phyloP scores from a whole-genome alignment of 2,888 invertebrate genomes.

The Scaptomyza reducta region DNA sequence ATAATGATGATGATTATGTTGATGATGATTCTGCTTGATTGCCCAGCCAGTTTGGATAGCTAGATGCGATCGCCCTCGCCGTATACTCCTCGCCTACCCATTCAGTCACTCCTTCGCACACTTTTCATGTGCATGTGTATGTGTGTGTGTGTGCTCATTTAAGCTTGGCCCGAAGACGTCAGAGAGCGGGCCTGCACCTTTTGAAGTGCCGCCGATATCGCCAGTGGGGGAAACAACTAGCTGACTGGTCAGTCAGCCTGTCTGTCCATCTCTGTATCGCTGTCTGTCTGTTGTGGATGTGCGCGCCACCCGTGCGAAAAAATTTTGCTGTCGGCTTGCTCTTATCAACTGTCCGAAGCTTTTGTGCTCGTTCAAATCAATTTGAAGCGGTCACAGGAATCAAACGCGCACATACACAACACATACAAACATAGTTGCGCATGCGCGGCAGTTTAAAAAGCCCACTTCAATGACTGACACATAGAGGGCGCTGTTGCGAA shows the following conservation, averaged over 20 bases:
- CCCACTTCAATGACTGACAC: conserved; percentile 55
- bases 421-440: conserved; percentile 25
- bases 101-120: background rate
- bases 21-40: conserved; percentile 62
- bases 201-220: conserved; percentile 62
- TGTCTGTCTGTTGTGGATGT: conserved; percentile 29
- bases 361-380: conserved; percentile 72
- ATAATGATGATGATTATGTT: conserved; percentile 20
- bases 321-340: conserved; percentile 54
- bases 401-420: conserved; percentile 43
- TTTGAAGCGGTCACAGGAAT: conserved; percentile 60
- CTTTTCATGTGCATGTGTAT: background rate
- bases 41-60: background rate
- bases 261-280: conserved; percentile 8
- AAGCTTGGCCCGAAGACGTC: conserved; percentile 61
- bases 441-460: conserved; percentile 56
- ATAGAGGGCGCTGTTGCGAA: conserved; percentile 59
- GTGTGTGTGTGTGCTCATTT: conserved; percentile 55
- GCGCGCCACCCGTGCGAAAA: conserved; percentile 70
- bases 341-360: conserved; percentile 72
- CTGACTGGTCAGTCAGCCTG: conserved; percentile 12
- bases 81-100: background rate
- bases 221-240: conserved; percentile 21
- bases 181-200: conserved; percentile 44
- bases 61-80: conserved; percentile 25